These are phyloP conservation scores for Panurus biarmicus DNA, from an alignment of 2,113 vertebrate genomes.

Conservation along the genomic window DNA sequence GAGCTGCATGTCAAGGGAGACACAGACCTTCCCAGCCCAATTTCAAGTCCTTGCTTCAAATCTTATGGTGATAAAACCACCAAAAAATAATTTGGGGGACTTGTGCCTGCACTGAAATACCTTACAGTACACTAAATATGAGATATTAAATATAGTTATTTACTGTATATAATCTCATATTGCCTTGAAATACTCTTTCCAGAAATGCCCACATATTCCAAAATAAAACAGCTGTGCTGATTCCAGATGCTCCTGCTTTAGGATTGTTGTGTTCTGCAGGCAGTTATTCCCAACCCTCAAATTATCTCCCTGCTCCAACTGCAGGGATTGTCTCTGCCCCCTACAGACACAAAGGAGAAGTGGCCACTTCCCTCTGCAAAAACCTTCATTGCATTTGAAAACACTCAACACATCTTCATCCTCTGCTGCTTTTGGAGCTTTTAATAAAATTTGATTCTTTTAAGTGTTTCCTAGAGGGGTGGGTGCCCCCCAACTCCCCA, in stretches of 20 bases:
- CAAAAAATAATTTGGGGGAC: background rate
- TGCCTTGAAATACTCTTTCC: background rate
- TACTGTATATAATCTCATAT: background rate
- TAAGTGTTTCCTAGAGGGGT: background rate
- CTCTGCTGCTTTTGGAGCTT: background rate
- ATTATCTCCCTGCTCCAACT: background rate
- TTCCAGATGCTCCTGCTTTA: background rate
- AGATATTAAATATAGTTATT: background rate
- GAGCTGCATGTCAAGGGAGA: fast-evolving
- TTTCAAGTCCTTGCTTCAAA: background rate
- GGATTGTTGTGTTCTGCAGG: background rate
- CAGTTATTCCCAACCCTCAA: background rate
- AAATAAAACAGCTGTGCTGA: background rate
- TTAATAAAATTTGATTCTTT: background rate
- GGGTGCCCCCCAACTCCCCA: background rate
- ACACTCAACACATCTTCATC: background rate
- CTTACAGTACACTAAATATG: background rate
- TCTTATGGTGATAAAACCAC: fast-evolving
- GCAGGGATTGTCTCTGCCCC: background rate
- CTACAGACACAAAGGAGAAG: background rate
- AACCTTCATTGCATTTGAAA: fast-evolving
- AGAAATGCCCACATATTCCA: background rate
- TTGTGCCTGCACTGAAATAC: background rate
- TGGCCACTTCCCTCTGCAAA: background rate
- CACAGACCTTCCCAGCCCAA: background rate